Evolutionary conservation across 1,140 invertebrate genomes (phyloP), one percentile per base, ranked within the genome.

Genomic region (Trachymyrmex septentrionalis): DNA sequence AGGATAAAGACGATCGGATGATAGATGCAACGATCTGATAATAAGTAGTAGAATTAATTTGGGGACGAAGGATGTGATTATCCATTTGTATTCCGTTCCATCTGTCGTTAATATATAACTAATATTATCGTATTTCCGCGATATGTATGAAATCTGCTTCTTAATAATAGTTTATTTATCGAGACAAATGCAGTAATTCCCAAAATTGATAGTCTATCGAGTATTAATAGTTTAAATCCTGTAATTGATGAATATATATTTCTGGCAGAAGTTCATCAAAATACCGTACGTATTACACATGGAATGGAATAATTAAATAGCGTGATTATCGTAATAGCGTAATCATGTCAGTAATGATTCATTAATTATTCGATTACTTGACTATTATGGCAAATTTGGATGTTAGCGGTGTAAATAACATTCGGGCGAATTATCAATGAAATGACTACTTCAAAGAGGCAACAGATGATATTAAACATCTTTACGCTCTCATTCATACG

Each of bases 1-100:
- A 75, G n/a, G 55, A 72, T 72, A 82, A 59, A 82, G 34, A 6
- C 21, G 16, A 3, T 71, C 34, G 21, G 48, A 24, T 55, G 21
- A 6, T 44, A 38, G n/a, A 38, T 34, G 55, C 80, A 61, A 84
- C 27, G 55, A 75, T 84, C 55, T 34, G 27, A 16, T 48, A 63
- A 48, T 82, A 82, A 75, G 53, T 10, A 55, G 57, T 50, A 27
- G 67, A 84, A 84, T 50, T 55, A 84, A 14, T 61, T 75, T 55
- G 14, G 4, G 2, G 10, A n/a, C 59, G 27, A 38, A 57, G 21
- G 27, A 81, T 14, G 16, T 71, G 50, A 81, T 71, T 81, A 84
- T 84, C 53, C 24, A 67, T 24, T 16, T 27, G 38, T 50, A 1
- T 44, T 48, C 38, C 34, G 14, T 73, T 48, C 19, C n/a, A 24